Base-by-base conservation (phyloP, 2,888 invertebrate species). In the Harpalus rufipes region DNA sequence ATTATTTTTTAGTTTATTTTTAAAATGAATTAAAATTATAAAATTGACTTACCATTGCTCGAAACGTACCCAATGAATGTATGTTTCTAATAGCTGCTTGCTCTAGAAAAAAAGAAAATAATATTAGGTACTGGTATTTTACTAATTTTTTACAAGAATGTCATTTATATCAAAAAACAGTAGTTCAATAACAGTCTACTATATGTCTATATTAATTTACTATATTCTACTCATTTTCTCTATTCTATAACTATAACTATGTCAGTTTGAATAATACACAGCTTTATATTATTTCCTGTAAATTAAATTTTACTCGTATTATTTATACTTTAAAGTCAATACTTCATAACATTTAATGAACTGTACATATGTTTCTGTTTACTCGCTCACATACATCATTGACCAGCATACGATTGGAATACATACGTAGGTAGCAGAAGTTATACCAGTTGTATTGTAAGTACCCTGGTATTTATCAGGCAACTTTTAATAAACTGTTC, bases 381-480 rank as follows among this genome's bases (percentile, higher is more conserved):
- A 44, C 44, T 44, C 41, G 44, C 44, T 56, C 32, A 78, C 78
- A 78, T 78, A 78, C 58, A 78, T 78, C 78, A 78, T 32, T 78
- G 18, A 58, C 58, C 21, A 58, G 72, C 16, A 74, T 74, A 74
- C 25, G 56, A 78, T 56, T 58, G 58, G 56, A 44, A 74, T 78
- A 78, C 78, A 78, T 78, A 78, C 78, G 78, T 78, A 78, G 78
- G 78, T 78, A 58, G 78, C 56, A 78, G 14, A 78, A 25, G 56
- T 58, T 51, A 78, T 58, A 78, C 72, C 16, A 74, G 72, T 74
- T 74, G 72, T 44, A 74, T 74, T 74, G 72, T 74, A 74, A 74
- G 72, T 74, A 74, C 72, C 72, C 72, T 41, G 44, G 72, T 74
- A 74, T 74, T 74, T 74, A 74, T 74, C 72, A 74, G 44, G 44